Percentiles rank a stretch among this genome's conserved stretches.
Evolutionary conservation across 2,888 invertebrate species (phyloP).

Genomic region (Julus scanicus): DNA sequence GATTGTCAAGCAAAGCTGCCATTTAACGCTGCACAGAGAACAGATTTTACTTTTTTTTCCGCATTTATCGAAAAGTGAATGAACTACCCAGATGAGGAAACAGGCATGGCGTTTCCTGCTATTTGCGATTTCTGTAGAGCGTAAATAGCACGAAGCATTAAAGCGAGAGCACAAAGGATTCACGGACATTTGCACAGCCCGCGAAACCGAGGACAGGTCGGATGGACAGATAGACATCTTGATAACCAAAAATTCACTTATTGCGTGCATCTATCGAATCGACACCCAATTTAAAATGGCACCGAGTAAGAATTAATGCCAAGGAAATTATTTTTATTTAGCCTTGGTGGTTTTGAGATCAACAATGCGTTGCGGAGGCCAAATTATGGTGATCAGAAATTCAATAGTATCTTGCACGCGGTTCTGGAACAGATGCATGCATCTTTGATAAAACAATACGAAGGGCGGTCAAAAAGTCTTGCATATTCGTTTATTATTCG

Average conservation of each 20-base stretch:
- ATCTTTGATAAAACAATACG: no score
- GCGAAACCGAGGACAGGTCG: background rate
- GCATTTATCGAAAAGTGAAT: background rate
- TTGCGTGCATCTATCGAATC: background rate
- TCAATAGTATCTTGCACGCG: background rate
- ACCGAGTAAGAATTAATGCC: background rate
- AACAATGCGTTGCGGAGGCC: background rate
- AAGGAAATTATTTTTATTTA: background rate
- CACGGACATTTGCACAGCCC: background rate
- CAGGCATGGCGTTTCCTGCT: background rate
- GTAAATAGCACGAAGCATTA: background rate
- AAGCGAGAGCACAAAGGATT: slow-evolving; percentile 10
- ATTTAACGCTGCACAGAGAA: background rate
- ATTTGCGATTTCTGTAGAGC: background rate
- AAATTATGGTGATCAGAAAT: background rate
- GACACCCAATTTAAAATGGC: slow-evolving; percentile 8
- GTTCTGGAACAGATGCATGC: no score
- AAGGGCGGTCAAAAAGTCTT: no score
- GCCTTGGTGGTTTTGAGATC: background rate
- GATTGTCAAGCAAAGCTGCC: background rate
- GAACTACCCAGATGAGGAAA: slow-evolving; percentile 6
- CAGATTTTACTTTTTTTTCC: background rate
- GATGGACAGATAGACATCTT: slow-evolving; percentile 4
- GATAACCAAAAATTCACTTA: background rate
- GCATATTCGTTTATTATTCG: no score